Evolutionary conservation across 2,888 invertebrate species (phyloP).

Genomic region (Cosmopolites sordidus): DNA sequence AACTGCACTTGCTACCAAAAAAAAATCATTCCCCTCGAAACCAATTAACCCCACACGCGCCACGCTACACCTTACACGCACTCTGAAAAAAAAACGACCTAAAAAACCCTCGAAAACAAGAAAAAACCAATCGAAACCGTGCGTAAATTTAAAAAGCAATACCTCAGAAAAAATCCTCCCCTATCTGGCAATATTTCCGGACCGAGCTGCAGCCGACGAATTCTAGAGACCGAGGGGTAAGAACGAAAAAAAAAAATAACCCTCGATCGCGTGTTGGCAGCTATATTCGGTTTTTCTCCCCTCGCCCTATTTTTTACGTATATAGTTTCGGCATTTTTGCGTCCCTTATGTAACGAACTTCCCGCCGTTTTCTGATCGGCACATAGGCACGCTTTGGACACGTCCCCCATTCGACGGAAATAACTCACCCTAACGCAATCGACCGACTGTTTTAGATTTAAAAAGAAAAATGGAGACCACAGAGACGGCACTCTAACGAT

Average conservation of each 20-base stretch:
- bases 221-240: background rate
- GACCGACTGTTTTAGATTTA: slow-evolving; percentile 24
- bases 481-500: slow-evolving; percentile 4
- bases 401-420: slow-evolving; percentile 19
- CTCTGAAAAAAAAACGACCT: background rate
- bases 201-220: slow-evolving; percentile 15
- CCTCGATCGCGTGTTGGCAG: slow-evolving; percentile 19
- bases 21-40: background rate
- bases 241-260: slow-evolving; percentile 14
- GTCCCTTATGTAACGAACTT: slow-evolving; percentile 21
- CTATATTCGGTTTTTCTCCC: slow-evolving; percentile 23
- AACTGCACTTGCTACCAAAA: no score
- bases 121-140: background rate
- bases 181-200: background rate
- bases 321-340: slow-evolving; percentile 26
- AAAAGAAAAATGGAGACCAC: slow-evolving; percentile 24
- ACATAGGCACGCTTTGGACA: slow-evolving; percentile 23
- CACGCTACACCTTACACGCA: no score
- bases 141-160: background rate
- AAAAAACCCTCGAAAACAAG: background rate
- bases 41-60: background rate
- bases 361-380: slow-evolving; percentile 5
- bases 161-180: background rate
- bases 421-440: slow-evolving; percentile 17
- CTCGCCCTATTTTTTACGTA: slow-evolving; percentile 27